A percentile compares a stretch with the other conserved stretches of the same genome.
Evolutionary conservation across 2,888 invertebrate genomes (phyloP).

Genomic region (Alitta virens): DNA sequence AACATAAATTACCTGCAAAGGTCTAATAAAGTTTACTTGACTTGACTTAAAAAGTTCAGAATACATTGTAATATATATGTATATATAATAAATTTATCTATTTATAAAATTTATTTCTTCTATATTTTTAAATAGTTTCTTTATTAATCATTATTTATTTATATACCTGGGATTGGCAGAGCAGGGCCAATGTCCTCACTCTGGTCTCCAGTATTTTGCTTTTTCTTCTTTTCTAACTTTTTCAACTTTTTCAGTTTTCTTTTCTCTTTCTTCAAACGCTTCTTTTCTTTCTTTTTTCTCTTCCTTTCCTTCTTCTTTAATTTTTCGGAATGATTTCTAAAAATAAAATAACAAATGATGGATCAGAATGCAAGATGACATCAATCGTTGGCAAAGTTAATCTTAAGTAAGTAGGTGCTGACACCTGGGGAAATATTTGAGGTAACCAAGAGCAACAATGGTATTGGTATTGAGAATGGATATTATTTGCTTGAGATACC

Average conservation of each 20-base stretch:
- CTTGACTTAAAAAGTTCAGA: neutral
- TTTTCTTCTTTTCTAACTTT: neutral
- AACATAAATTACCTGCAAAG: too few relatives aligned
- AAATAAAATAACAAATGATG: too few relatives aligned
- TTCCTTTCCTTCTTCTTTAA: neutral
- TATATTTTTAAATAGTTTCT: neutral
- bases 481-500: too few relatives aligned
- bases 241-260: neutral
- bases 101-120: neutral
- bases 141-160: neutral
- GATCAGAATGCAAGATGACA: neutral
- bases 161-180: neutral
- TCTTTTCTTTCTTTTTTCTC: neutral
- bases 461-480: too few relatives aligned
- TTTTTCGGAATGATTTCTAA: too few relatives aligned
- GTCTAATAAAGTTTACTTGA: too few relatives aligned
- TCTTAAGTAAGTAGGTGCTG: neutral
- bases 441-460: too few relatives aligned
- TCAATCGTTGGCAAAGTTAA: neutral
- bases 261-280: neutral
- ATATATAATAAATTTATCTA: too few relatives aligned
- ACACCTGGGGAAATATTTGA: too few relatives aligned
- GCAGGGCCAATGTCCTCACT: neutral
- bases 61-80: too few relatives aligned
- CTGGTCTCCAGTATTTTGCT: neutral